phyloP scores from a whole-genome alignment of 2,888 invertebrate genomes.

The Andrena flavipes region DNA sequence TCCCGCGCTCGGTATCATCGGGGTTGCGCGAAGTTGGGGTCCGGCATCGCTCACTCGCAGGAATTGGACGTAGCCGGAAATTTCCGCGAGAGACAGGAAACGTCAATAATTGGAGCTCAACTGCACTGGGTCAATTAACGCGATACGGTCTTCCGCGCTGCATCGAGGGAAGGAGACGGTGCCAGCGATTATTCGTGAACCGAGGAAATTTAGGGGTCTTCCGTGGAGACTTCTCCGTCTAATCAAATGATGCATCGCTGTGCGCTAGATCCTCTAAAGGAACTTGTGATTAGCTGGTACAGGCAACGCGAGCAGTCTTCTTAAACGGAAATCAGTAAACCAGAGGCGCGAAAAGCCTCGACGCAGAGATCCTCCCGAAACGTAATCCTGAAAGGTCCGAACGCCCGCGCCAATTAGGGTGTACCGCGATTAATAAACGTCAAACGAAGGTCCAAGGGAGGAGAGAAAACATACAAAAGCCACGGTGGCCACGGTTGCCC shows the following conservation, averaged over 20 bases:
- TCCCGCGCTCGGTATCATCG: conserved; percentile 7
- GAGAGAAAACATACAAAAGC: conserved; percentile 12
- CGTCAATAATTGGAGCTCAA: conserved; percentile 32
- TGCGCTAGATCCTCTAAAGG: no score
- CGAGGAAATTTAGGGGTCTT: neutral
- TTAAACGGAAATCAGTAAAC: neutral
- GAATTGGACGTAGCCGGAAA: conserved; percentile 50
- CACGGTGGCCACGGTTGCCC: neutral
- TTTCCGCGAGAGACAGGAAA: conserved; percentile 35
- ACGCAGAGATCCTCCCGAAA: neutral
- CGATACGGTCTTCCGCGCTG: conserved; percentile 16
- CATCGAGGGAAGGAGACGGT: neutral
- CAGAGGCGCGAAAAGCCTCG: conserved; percentile 1
- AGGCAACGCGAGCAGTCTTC: neutral
- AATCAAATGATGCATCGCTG: no score
- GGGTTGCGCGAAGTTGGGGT: neutral
- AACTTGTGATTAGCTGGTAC: no score
- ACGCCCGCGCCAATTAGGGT: neutral
- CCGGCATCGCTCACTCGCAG: conserved; percentile 46
- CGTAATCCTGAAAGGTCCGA: neutral
- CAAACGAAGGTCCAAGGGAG: neutral
- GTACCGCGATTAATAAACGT: conserved; percentile 10
- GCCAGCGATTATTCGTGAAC: conserved; percentile 13
- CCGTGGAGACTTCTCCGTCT: neutral
- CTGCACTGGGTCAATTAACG: conserved; percentile 42